Conservation (phyloP, 2,797 vertebrate species). For the Selene dorsalis region DNA sequence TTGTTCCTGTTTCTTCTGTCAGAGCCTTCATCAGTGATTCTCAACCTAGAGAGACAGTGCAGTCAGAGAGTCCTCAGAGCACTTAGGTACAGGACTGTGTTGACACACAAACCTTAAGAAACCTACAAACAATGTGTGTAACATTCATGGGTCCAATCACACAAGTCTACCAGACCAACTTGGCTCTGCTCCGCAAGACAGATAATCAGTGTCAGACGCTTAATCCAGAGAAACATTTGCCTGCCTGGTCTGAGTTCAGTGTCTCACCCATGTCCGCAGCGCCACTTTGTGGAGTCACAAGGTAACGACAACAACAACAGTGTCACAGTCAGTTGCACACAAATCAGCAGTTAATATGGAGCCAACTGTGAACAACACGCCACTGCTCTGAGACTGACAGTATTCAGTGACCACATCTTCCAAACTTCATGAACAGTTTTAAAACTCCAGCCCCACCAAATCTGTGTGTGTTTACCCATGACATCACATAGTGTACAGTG, state of each 20-base stretch:
- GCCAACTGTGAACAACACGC: background rate
- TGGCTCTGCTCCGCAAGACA: background rate
- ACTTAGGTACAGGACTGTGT: too few species aligned
- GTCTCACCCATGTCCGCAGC: background rate
- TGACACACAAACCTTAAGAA: too few species aligned
- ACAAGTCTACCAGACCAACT: background rate
- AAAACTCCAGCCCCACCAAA: too few species aligned
- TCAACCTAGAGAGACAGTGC: too few species aligned
- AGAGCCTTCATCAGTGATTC: too few species aligned
- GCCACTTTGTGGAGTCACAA: slow-evolving; percentile 33
- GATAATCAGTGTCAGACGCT: background rate
- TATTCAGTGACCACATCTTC: background rate
- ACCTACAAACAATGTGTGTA: too few species aligned
- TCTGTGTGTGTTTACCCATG: too few species aligned
- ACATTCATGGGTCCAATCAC: too few species aligned
- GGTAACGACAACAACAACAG: background rate
- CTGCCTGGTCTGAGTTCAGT: background rate
- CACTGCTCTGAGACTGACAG: background rate
- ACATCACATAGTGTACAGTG: too few species aligned
- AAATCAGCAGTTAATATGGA: background rate
- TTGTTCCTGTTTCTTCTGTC: background rate
- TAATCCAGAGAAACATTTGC: background rate
- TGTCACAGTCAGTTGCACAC: background rate
- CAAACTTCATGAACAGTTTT: background rate
- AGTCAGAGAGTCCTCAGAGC: too few species aligned